Evolutionary conservation across 2,797 vertebrate species (phyloP).

Genomic region (Oreochromis mossambicus): DNA sequence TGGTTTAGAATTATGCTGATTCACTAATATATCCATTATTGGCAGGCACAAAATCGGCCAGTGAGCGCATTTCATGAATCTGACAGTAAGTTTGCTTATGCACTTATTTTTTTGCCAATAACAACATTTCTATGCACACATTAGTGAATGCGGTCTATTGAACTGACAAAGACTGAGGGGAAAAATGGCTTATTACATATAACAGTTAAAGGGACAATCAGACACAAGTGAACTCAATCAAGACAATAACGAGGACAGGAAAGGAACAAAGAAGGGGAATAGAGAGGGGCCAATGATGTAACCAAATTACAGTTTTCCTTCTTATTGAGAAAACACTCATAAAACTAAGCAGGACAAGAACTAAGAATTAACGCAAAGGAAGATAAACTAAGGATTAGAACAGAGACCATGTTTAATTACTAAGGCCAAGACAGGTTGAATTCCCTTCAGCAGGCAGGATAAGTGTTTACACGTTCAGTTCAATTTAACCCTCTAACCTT

Average conservation of each 20-base stretch:
- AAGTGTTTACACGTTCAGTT: neutral
- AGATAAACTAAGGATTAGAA: neutral
- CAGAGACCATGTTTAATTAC: neutral
- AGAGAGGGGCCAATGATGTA: neutral
- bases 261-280: neutral
- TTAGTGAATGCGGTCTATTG: neutral
- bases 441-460: neutral
- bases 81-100: neutral
- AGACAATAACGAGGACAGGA: neutral
- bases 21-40: neutral
- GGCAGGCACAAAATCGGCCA: neutral
- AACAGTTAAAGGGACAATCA: neutral
- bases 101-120: neutral
- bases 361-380: neutral
- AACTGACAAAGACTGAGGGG: neutral
- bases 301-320: neutral
- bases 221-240: neutral
- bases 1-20: neutral
- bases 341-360: neutral
- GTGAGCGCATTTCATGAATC: neutral
- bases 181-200: neutral
- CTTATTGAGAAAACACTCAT: neutral
- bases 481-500: neutral
- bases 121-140: neutral
- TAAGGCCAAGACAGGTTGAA: neutral